Percentiles rank a stretch among this genome's conserved stretches.
Evolutionary conservation across 2,113 vertebrate species (phyloP).

Genomic region (Girardinichthys multiradiatus): DNA sequence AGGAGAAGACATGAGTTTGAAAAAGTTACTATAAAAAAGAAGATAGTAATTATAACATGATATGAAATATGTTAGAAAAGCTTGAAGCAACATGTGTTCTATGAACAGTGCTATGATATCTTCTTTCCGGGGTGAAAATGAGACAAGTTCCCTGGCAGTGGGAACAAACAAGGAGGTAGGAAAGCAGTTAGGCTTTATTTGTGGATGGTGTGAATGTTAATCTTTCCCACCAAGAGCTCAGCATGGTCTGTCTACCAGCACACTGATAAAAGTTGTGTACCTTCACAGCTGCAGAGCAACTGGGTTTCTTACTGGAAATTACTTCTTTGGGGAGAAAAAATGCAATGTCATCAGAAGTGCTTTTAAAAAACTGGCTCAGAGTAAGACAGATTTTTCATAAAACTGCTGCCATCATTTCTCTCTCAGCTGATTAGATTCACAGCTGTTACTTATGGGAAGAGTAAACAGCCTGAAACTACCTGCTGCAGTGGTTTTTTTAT

Average conservation of each 20-base stretch:
- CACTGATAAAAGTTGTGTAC: constrained; percentile 50
- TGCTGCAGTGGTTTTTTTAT: constrained; percentile 38
- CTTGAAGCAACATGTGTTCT: constrained; percentile 10
- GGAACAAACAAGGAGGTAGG: constrained; percentile 52
- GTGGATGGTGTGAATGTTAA: constrained; percentile 58
- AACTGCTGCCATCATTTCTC: neutral
- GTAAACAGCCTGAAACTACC: constrained; percentile 60
- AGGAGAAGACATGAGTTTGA: constrained; percentile 12
- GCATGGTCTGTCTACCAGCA: constrained; percentile 50
- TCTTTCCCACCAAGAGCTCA: constrained; percentile 66
- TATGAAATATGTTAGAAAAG: constrained; percentile 26
- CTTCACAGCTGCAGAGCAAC: constrained; percentile 41
- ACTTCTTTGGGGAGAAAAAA: constrained; percentile 11
- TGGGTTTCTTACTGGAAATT: constrained; percentile 22
- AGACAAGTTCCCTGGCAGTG: constrained; percentile 40
- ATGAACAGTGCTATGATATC: constrained; percentile 44
- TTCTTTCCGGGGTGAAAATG: constrained; percentile 26
- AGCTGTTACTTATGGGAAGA: constrained; percentile 46
- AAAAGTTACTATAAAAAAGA: constrained; percentile 31
- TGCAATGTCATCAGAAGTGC: constrained; percentile 8
- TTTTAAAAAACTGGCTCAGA: constrained; percentile 10
- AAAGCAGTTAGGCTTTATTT: constrained; percentile 43
- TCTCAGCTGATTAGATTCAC: constrained; percentile 22
- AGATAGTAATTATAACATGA: constrained; percentile 46
- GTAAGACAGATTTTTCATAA: neutral